A percentile compares a stretch with the other conserved stretches of the same genome.
These are phyloP conservation scores for Gulo gulo DNA, from an alignment of 2,113 vertebrate genomes.

Conservation along the genomic window DNA sequence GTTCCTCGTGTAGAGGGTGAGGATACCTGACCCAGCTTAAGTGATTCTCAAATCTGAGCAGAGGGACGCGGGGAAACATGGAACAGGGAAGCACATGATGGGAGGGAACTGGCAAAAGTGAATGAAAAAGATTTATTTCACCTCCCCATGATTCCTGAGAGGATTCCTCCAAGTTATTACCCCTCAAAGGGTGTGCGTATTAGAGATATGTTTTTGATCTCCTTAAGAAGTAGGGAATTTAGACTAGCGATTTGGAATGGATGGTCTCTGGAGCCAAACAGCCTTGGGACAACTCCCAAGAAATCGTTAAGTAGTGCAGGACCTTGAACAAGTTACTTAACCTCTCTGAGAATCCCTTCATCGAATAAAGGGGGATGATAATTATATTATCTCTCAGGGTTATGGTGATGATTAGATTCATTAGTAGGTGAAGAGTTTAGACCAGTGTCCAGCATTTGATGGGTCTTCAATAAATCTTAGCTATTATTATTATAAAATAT, in stretches of 20 bases:
- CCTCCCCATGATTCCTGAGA: not conserved
- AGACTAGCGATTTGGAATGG: not conserved
- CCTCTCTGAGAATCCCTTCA: not conserved
- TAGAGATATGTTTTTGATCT: not conserved
- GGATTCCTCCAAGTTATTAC: not conserved
- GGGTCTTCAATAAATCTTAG: not conserved
- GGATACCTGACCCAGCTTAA: too few species aligned
- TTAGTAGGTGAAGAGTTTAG: not conserved
- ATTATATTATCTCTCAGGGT: not conserved
- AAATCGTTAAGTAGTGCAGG: not conserved
- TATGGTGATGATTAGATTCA: not conserved
- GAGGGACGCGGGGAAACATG: not conserved
- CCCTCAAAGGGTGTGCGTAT: not conserved
- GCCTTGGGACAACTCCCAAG: not conserved
- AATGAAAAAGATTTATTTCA: not conserved
- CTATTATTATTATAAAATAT: not conserved
- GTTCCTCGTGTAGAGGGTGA: accelerated
- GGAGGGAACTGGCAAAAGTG: not conserved
- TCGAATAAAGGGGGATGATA: not conserved
- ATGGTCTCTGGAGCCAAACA: not conserved
- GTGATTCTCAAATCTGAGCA: not conserved
- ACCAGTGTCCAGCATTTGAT: not conserved
- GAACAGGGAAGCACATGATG: not conserved
- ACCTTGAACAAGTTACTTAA: not conserved
- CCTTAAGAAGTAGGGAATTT: not conserved